Conservation (phyloP, 2,113 vertebrate genomes). For the Pollimyrus isidori region DNA sequence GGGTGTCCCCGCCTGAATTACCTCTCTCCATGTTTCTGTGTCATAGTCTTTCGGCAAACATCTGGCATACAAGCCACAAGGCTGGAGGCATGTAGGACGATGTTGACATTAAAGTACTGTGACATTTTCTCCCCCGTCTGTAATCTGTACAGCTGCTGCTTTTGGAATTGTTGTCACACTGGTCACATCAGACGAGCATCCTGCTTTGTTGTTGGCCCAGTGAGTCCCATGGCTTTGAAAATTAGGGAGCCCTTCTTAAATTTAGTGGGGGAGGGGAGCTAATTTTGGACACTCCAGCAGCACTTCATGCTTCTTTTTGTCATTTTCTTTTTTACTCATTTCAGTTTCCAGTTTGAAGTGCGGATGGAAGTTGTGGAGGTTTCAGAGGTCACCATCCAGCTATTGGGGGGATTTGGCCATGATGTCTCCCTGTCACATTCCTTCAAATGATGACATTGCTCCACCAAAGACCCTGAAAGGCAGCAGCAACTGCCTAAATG, state of each 20-base stretch:
- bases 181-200: neutral
- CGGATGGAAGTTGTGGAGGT: neutral
- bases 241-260: slow-evolving; percentile 10
- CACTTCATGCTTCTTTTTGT: neutral
- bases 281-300: neutral
- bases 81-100: neutral
- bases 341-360: neutral
- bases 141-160: neutral
- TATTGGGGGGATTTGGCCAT: neutral
- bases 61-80: slow-evolving; percentile 6
- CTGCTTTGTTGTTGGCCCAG: slow-evolving; percentile 41
- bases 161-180: too few relatives aligned
- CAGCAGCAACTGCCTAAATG: slow-evolving; percentile 56
- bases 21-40: neutral
- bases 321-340: neutral
- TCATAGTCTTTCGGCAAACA: neutral
- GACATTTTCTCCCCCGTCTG: neutral
- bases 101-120: neutral
- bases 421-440: neutral
- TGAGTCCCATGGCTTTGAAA: slow-evolving; percentile 27
- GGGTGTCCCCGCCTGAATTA: neutral
- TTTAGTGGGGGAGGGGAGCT: neutral
- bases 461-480: slow-evolving; percentile 18
- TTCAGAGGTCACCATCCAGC: neutral
- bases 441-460: neutral